Percentiles rank a stretch among this genome's conserved stretches.
Conservation (phyloP, 92 coral and sea anemone genomes). For the Parazoanthus atlanticus region DNA sequence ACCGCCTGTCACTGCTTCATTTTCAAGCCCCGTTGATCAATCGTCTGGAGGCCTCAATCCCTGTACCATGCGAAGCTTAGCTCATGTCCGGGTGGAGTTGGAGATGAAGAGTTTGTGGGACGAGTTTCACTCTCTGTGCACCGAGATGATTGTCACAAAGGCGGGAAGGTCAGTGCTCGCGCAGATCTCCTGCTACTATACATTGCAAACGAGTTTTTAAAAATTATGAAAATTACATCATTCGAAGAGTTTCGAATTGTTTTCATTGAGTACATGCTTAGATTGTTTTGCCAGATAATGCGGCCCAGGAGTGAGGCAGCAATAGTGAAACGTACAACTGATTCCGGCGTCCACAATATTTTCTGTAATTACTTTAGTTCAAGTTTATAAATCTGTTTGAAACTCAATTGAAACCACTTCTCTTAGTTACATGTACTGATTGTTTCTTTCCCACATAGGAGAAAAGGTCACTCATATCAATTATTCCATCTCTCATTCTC, state of each 20-base stretch:
- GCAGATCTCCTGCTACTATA: neutral
- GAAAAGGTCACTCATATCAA: too few species aligned
- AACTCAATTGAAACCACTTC: too few species aligned
- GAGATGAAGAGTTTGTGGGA: constrained; percentile 99
- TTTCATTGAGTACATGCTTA: too few species aligned
- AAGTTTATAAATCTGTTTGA: too few species aligned
- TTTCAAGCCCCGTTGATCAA: constrained; percentile 38
- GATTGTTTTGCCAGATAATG: too few species aligned
- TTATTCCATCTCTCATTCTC: too few species aligned
- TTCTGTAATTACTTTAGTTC: too few species aligned
- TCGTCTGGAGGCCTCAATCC: constrained; percentile 37
- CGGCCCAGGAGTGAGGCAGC: too few species aligned
- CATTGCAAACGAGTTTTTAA: neutral
- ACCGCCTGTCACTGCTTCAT: constrained; percentile 7
- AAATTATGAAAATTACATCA: neutral
- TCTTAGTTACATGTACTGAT: too few species aligned
- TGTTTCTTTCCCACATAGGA: too few species aligned
- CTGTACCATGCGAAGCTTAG: constrained; percentile 61
- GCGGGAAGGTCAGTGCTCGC: constrained; percentile 89
- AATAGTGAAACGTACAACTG: too few species aligned
- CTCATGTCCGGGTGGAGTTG: constrained; percentile 88
- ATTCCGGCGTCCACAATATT: too few species aligned
- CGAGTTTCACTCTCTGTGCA: constrained; percentile 86
- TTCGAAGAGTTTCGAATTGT: neutral
- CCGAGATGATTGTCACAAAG: constrained; percentile 96